Evolutionary conservation across 2,888 invertebrate species (phyloP), one percentile per base, ranked within the genome.

Genomic region (Hirudinaria manillensis): DNA sequence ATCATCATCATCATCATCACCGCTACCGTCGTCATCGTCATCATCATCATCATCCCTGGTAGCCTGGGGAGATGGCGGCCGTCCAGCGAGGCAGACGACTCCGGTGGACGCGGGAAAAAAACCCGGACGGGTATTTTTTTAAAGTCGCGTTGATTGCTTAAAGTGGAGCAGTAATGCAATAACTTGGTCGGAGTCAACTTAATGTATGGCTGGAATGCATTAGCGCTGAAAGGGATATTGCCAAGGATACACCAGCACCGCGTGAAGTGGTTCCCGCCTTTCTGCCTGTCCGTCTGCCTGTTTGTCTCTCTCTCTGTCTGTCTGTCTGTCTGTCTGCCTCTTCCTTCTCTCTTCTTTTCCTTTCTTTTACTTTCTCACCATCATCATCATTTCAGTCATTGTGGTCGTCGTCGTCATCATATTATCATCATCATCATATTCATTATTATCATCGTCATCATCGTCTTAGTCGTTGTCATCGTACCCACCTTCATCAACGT

Each of bases 161-260:
- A 61, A 61, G 61, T 61, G 61, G 61, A 24, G 24, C 21, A 61
- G 61, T 61, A 61, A 61, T 61, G 61, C 61, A 61, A 61, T 61
- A 61, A 61, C 61, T 61, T 61, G 61, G 61, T 29, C n/a, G 61
- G 61, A 61, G 61, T 61, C 61, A 61, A 61, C 61, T 29, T 61
- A 61, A 61, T 61, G 29, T 61, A 61, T 61, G 61, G 61, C 61
- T 7, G 61, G 61, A 61, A 29, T 29, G 61, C 61, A 61, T 61
- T 61, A 61, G 61, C 61, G 61, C 6, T 61, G 61, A 61, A 61
- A 61, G 61, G 24, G 61, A 61, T 24, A 61, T 61, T 61, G 61
- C 61, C 1, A 61, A 27, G 29, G 61, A 61, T 61, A 24, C 24
- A 10, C 45, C 45, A 45, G 10, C 24, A 10, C 45, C 45, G 16